Evolutionary conservation across 2,113 vertebrate species (phyloP).

Genomic region (Podilymbus podiceps): DNA sequence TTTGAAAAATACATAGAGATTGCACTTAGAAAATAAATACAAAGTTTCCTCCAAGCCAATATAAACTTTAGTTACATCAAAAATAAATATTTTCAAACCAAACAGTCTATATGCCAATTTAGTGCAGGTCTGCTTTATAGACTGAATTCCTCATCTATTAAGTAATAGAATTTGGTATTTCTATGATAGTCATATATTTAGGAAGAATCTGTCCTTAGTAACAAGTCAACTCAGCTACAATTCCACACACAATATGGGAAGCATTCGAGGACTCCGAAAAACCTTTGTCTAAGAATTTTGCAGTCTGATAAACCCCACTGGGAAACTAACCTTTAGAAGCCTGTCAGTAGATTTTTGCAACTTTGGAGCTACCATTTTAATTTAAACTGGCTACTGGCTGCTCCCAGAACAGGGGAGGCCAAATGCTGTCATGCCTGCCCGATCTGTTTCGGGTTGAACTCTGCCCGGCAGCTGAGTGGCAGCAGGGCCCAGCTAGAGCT

Average conservation of each 20-base stretch:
- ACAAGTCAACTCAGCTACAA: neutral
- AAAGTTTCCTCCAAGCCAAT: too few relatives aligned
- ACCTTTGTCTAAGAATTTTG: neutral
- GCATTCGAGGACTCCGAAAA: neutral
- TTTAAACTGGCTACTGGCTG: neutral
- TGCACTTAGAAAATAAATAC: neutral
- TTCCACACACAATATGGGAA: neutral
- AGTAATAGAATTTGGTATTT: neutral
- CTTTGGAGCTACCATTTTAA: neutral
- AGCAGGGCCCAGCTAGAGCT: neutral
- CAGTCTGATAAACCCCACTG: neutral
- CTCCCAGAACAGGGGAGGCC: neutral
- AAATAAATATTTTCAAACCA: neutral
- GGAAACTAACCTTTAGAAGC: neutral
- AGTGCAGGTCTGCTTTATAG: neutral
- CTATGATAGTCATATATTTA: neutral
- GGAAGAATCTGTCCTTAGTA: neutral
- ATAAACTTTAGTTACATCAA: too few relatives aligned
- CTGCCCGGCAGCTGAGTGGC: neutral
- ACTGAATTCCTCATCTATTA: neutral
- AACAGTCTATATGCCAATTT: neutral
- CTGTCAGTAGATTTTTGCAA: neutral
- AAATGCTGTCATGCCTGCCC: neutral
- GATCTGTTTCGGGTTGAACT: neutral
- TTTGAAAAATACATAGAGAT: rapidly evolving